Evolutionary conservation across 2,113 vertebrate species (phyloP), one percentile per base, ranked within the genome.

Genomic region (Cinclus cinclus): DNA sequence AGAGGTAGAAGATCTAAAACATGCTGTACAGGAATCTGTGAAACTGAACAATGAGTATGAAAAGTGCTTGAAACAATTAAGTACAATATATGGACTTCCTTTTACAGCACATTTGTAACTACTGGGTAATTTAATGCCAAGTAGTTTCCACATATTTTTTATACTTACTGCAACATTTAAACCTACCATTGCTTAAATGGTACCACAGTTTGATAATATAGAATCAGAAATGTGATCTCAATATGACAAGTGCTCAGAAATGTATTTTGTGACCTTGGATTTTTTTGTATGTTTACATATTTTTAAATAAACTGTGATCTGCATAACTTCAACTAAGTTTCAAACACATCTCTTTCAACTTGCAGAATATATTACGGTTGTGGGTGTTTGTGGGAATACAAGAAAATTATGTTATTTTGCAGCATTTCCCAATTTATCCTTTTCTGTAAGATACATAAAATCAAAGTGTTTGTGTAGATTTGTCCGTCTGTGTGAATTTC

Each of bases 1-100:
- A 83, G 97, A 97, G 91, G 41, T 97, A 78, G 96, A 97, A 95
- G 97, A 97, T 92, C 89, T 97, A 90, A 97, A 97, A 94, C 92
- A 1, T 18, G 97, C 97, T n/a, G 82, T 97, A 17, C 97, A 97
- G 92, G 95, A 96, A 69, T 96, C 96, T 20, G 12, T 96, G 85
- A 95, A 96, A 76, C 92, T 97, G 79, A 97, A 97, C 50, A 89
- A 96, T 85, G 73, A 97, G 23, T 97, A 97, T 64, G 97, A 97
- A 62, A 97, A 94, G n/a, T 97, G 94, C 86, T 83, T 97, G 83
- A 96, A 97, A 77, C 90, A 94, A 92, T 90, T 97, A 52, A 93
- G 92, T 93, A 78, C 59, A 11, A 94, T 93, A 30, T 97, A 96
- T 58, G 95, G 97, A 35, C 63, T 97, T 35, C 91, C 94, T 60